These are phyloP conservation scores for Nyctibius grandis DNA, from an alignment of 2,797 vertebrate genomes.

Conservation along the genomic window DNA sequence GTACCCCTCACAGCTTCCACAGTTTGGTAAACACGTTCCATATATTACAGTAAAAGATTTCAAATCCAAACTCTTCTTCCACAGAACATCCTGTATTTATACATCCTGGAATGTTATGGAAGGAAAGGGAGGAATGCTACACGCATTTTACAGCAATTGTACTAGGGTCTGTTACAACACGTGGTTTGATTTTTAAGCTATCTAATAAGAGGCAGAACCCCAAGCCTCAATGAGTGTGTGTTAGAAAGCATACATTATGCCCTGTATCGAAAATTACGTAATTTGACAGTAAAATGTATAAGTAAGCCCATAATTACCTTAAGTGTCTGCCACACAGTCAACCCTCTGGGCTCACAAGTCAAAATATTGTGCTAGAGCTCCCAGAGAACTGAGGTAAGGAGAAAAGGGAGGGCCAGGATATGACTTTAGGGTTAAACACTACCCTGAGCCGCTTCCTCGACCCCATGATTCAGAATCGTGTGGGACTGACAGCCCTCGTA, in stretches of 20 bases:
- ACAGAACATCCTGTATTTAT: neutral
- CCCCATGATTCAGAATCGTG: neutral
- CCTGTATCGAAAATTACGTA: slow-evolving; percentile 6
- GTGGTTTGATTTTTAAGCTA: neutral
- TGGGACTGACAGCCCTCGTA: neutral
- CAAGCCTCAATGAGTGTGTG: neutral
- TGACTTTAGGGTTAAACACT: neutral
- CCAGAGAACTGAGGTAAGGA: neutral
- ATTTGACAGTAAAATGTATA: slow-evolving; percentile 53
- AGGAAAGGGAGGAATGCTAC: neutral
- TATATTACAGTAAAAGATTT: neutral
- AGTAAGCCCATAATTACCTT: slow-evolving; percentile 59
- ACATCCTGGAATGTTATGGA: neutral
- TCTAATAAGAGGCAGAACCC: neutral
- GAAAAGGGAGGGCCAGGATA: neutral
- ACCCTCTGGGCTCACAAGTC: slow-evolving; percentile 43
- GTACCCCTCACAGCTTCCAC: neutral
- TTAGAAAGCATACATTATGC: slow-evolving; percentile 50
- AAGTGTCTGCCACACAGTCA: slow-evolving; percentile 40
- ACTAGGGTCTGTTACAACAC: neutral
- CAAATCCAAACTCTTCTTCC: neutral
- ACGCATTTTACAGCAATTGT: neutral
- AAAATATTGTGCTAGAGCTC: slow-evolving; percentile 51
- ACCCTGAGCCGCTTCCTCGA: neutral
- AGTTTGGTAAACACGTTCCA: slow-evolving; percentile 10